Base-by-base conservation (phyloP, 2,888 invertebrate genomes). In the Theretra japonica region DNA sequence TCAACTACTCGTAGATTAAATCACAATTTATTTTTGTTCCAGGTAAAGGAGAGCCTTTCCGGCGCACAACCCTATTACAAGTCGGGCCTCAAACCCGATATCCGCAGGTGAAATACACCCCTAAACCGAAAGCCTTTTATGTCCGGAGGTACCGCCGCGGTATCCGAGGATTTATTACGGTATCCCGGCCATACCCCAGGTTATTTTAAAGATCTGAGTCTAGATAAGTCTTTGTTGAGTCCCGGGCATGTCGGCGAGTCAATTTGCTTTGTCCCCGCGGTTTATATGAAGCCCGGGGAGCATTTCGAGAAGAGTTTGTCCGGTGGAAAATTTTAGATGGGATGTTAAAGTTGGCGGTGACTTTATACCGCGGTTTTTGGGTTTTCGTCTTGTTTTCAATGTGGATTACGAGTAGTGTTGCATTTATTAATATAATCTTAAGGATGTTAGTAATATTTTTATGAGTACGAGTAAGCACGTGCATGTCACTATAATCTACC, bases 241-340 rank as follows among this genome's bases (percentile, higher is more conserved):
- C 41, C n/a, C 8, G 60, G 60, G n/a, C 8, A 60, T 30, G 60
- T 33, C 65, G 60, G n/a, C 19, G 30, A 60, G 60, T 60, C 48
- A 65, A 65, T 65, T 65, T 65, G 48, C 48, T 65, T 65, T 65
- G 65, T 65, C 4, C 23, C 53, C 53, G 53, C n/a, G 53, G 53
- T 53, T 50, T 53, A 53, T 2, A 53, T n/a, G 53, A 53, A n/a
- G 53, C 53, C n/a, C 19, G 19, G 41, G 41, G 41, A 41, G 41
- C 41, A 15, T 41, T 41, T 41, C 11, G 41, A 41, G 11, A 11
- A 15, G 41, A 41, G 41, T 41, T 41, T 11, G 41, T 41, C 15
- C 41, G 41, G 41, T 41, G 41, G 41, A 41, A 15, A 11, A 41
- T 41, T 41, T 41, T 15, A 41, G 62, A 15, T 62, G 23, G 15